Conservation (phyloP, 2,888 invertebrate genomes). For the Calameuta idolon region DNA sequence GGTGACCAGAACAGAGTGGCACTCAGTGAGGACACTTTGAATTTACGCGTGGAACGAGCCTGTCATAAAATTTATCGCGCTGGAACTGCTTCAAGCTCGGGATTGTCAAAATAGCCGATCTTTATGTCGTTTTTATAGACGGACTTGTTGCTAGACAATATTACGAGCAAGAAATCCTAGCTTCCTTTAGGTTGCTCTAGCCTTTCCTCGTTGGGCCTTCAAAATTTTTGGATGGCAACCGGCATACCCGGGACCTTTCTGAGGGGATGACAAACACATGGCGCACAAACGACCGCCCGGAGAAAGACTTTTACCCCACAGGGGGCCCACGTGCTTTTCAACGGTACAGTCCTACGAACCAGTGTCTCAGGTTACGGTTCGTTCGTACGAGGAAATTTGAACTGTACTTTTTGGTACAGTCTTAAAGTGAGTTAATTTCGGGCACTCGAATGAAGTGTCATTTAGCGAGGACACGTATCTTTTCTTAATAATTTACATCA, state of each 20-base stretch:
- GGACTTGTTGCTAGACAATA: constrained; percentile 43
- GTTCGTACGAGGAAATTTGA: constrained; percentile 23
- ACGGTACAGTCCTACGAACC: constrained; percentile 21
- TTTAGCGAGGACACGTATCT: not conserved
- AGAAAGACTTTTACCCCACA: constrained; percentile 63
- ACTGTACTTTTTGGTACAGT: constrained; percentile 2
- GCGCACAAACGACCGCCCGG: constrained; percentile 52
- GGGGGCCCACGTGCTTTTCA: constrained; percentile 56
- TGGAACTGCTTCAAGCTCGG: constrained; percentile 29
- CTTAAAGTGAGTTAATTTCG: not conserved
- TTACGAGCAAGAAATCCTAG: constrained; percentile 56
- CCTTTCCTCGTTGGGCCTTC: constrained; percentile 22
- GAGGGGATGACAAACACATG: constrained; percentile 56
- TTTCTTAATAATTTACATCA: not conserved
- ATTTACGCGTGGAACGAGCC: constrained; percentile 38
- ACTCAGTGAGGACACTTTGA: constrained; percentile 21
- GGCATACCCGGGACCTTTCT: constrained; percentile 5
- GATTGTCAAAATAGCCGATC: constrained; percentile 66
- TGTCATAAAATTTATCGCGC: constrained; percentile 62
- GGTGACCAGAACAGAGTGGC: not conserved
- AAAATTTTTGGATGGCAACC: constrained; percentile 26
- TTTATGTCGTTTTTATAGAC: constrained; percentile 62
- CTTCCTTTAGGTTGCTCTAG: constrained; percentile 42
- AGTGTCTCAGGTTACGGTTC: constrained; percentile 22
- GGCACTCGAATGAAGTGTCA: not conserved